Base-by-base conservation (phyloP, 2,113 vertebrate genomes). In the Myotis lucifugus region DNA sequence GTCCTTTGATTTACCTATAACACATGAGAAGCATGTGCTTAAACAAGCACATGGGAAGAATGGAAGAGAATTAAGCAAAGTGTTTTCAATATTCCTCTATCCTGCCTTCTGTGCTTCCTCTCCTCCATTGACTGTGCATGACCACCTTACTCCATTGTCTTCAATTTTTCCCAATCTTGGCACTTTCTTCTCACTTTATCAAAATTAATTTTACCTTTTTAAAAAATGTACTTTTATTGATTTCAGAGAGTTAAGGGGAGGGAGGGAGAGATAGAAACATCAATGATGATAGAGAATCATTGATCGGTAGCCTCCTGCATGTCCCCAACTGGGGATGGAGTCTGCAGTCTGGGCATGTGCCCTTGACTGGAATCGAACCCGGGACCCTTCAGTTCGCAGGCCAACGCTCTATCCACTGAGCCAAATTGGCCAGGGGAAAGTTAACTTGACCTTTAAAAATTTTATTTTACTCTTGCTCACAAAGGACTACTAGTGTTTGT, bases 51-150 rank as follows among this genome's bases (percentile, higher is more conserved):
- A 34, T 82, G n/a, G 21, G 27, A 88, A 78, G 17, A 93, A 84
- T 32, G 40, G 6, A 93, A 88, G 52, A 54, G 29, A 84, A 93
- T 27, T 79, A 93, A 93, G n/a, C 32, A 94, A 96, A 81, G 37
- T 79, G 34, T 84, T 6, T 96, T 77, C 13, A 93, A 2, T 48
- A 15, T 79, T 74, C 29, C 46, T 61, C 61, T 76, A 1, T 79
- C 14, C 10, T 67, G 34, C 5, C 50, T 94, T 72, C 29, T 95
- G 3, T 84, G 29, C 27, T 95, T 79, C 18, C 54, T 92, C 29
- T 82, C 52, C 25, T 88, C 37, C 70, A 12, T 66, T 82, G 25
- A 89, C 46, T 86, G 13, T 93, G 4, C 4, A 81, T 42, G 6
- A 84, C 40, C 27, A 40, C 64, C 29, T 91, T 92, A 96, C 3